These are phyloP conservation scores for Dicroscelio sp. DNA, from an alignment of 2,888 invertebrate genomes.

Conservation along the genomic window DNA sequence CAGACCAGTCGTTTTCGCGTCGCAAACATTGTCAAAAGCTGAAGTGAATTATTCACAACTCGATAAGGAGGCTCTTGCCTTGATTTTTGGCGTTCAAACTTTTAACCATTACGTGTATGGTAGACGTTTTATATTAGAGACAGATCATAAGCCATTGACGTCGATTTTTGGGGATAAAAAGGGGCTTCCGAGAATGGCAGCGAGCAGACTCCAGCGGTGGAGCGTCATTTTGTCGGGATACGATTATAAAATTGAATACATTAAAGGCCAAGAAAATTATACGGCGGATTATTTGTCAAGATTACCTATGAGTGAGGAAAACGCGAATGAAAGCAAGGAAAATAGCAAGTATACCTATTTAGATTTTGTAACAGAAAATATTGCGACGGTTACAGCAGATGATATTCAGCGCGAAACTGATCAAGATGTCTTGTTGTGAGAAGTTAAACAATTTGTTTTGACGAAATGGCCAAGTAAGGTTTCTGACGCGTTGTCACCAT, in stretches of 20 bases:
- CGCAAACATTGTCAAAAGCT: slow-evolving; percentile 83
- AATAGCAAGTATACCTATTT: background rate
- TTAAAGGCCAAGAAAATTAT: background rate
- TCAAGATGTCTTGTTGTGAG: background rate
- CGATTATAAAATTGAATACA: slow-evolving; percentile 54
- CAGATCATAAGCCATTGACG: slow-evolving; percentile 59
- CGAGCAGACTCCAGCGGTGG: slow-evolving; percentile 75
- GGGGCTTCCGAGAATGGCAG: slow-evolving; percentile 80
- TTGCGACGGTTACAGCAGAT: background rate
- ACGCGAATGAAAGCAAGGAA: background rate
- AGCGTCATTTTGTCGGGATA: slow-evolving; percentile 72
- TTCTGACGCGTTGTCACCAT: background rate
- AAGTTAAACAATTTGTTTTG: background rate
- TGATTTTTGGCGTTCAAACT: slow-evolving; percentile 1
- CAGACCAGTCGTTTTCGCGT: slow-evolving; percentile 87
- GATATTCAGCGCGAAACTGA: background rate
- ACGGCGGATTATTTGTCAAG: background rate
- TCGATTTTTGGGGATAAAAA: slow-evolving; percentile 79
- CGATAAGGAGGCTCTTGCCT: slow-evolving; percentile 49
- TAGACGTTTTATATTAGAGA: background rate
- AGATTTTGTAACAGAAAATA: background rate
- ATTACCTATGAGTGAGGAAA: background rate
- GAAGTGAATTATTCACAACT: slow-evolving; percentile 83
- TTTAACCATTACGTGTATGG: slow-evolving; percentile 12
- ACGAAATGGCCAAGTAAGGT: background rate